phyloP scores from a whole-genome alignment of 2,797 vertebrate species.

The Tympanoctomys barrerae region DNA sequence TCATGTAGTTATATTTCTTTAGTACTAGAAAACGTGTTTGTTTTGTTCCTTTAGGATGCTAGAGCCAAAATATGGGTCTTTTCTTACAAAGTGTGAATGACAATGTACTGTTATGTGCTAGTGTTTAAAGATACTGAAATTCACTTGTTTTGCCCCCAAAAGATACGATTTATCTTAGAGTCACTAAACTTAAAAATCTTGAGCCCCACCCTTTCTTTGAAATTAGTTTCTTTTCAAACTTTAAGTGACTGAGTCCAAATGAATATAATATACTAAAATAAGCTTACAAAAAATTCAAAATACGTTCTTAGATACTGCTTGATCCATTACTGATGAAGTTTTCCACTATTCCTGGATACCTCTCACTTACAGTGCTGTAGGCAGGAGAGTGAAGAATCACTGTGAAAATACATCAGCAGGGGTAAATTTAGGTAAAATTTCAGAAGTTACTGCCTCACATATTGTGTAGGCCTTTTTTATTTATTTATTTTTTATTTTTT shows the following conservation, averaged over 20 bases:
- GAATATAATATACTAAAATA: slow-evolving; percentile 8
- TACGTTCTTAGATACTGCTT: neutral
- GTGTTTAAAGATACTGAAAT: neutral
- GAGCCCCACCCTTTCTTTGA: neutral
- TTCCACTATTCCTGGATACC: neutral
- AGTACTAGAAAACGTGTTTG: neutral
- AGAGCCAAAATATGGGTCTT: neutral
- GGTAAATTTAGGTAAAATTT: neutral
- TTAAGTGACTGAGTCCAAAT: neutral
- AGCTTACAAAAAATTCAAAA: slow-evolving; percentile 3
- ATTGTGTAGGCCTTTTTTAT: neutral
- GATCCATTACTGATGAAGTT: neutral
- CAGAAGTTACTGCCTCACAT: neutral
- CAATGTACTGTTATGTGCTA: neutral
- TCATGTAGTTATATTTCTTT: slow-evolving; percentile 2
- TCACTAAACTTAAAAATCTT: neutral
- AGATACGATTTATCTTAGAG: neutral
- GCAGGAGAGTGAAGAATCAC: neutral
- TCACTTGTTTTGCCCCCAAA: slow-evolving; percentile 3
- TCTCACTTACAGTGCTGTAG: neutral
- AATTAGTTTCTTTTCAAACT: slow-evolving; percentile 46
- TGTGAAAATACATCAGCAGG: neutral
- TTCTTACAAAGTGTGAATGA: neutral
- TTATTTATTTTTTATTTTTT: too few relatives aligned
- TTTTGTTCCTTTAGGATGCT: slow-evolving; percentile 22